Conservation (phyloP, 2,797 vertebrate genomes). For the Balearica regulorum region DNA sequence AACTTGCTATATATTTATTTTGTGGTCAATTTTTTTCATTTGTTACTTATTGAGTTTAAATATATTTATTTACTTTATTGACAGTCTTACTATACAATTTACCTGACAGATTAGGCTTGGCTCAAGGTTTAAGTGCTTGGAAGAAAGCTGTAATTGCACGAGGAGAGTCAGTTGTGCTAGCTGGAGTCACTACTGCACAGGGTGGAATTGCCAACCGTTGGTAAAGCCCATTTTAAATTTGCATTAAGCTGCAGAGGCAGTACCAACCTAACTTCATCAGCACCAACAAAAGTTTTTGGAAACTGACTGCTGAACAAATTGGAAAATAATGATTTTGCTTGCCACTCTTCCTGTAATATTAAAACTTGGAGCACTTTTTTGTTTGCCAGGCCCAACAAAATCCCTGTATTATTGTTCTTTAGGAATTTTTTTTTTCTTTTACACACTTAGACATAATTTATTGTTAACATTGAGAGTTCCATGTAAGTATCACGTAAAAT, state of each 20-base stretch:
- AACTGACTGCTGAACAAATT: not conserved
- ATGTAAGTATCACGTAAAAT: not conserved
- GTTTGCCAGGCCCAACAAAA: not conserved
- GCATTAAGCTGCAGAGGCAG: not conserved
- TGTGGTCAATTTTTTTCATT: not conserved
- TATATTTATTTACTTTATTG: not conserved
- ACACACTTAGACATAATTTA: not conserved
- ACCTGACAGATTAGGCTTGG: not conserved
- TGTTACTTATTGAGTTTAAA: not conserved
- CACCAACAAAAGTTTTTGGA: not conserved
- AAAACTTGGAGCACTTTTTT: not conserved
- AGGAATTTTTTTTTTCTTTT: not conserved
- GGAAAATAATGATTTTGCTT: not conserved
- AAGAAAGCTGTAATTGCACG: not conserved
- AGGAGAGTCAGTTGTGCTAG: not conserved
- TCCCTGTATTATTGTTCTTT: not conserved
- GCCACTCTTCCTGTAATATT: not conserved
- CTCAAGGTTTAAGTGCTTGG: not conserved
- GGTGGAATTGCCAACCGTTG: not conserved
- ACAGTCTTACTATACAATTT: not conserved
- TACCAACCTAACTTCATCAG: not conserved
- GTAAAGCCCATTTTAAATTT: not conserved
- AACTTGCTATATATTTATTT: not conserved
- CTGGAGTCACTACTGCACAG: not conserved
- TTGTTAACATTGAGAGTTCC: not conserved